A percentile compares a stretch with the other conserved stretches of the same genome.
Conservation (phyloP, 2,888 invertebrate genomes). For the Philopedon plagiatum region DNA sequence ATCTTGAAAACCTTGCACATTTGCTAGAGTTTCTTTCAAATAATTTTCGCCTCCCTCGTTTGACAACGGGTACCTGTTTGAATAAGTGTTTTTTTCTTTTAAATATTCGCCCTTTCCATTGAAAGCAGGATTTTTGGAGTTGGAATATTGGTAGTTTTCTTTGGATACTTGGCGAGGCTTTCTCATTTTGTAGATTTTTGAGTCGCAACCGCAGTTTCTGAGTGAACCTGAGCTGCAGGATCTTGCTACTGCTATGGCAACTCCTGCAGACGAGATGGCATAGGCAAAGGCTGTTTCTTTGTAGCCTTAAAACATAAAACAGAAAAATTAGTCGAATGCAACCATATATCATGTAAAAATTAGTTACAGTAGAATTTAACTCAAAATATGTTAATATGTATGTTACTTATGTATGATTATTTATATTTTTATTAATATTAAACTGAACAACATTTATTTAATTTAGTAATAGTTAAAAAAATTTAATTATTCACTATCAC, state of each 20-base stretch:
- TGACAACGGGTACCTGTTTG: slow-evolving; percentile 3
- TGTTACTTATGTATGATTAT: no score
- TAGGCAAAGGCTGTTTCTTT: slow-evolving; percentile 92
- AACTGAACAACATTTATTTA: no score
- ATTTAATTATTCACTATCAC: no score
- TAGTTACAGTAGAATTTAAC: no score
- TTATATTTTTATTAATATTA: no score
- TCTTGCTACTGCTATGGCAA: slow-evolving; percentile 89
- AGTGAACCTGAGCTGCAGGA: slow-evolving; percentile 90
- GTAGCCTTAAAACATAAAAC: slow-evolving; percentile 76
- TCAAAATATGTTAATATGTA: no score
- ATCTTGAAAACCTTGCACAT: background rate
- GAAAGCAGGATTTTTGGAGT: background rate
- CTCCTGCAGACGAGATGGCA: slow-evolving; percentile 91
- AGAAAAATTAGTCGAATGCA: background rate
- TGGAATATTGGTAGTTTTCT: slow-evolving; percentile 14
- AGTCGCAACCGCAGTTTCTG: slow-evolving; percentile 89
- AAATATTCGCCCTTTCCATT: background rate
- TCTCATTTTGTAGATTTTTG: slow-evolving; percentile 73
- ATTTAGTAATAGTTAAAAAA: no score
- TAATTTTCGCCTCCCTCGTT: background rate
- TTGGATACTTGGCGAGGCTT: slow-evolving; percentile 38
- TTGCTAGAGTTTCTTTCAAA: background rate
- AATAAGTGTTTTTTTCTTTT: background rate
- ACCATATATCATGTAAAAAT: no score